A percentile compares a stretch with the other conserved stretches of the same genome.
These are phyloP conservation scores for Thryonomys swinderianus DNA, from an alignment of 2,113 vertebrate genomes.

Conservation along the genomic window DNA sequence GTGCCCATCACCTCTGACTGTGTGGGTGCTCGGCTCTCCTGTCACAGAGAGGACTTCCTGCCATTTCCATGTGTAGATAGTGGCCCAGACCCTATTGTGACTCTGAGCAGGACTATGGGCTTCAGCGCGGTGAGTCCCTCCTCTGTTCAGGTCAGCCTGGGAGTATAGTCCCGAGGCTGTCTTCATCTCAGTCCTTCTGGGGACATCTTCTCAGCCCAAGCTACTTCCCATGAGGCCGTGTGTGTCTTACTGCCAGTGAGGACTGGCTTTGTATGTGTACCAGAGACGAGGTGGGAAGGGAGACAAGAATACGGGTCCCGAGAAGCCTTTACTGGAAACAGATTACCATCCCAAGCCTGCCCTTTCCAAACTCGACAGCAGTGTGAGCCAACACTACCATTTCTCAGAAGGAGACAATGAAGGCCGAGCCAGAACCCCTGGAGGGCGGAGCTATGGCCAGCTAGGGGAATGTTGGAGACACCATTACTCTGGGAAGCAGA, in stretches of 20 bases:
- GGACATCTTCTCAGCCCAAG: not conserved
- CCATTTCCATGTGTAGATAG: not conserved
- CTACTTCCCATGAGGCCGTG: conserved; percentile 49
- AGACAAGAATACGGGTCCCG: not conserved
- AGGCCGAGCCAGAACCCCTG: conserved; percentile 48
- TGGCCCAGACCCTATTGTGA: not conserved
- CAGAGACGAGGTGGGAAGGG: not conserved
- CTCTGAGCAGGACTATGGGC: not conserved
- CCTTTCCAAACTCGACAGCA: conserved; percentile 15
- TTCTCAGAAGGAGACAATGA: conserved; percentile 55
- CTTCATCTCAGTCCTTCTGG: not conserved
- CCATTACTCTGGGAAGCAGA: conserved; percentile 32
- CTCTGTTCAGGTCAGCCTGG: not conserved
- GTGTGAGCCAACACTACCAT: not conserved
- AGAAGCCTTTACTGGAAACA: conserved; percentile 63
- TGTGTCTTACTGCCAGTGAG: not conserved
- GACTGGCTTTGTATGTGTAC: not conserved
- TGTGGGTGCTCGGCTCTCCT: not conserved
- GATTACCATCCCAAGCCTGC: conserved; percentile 36
- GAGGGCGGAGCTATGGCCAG: not conserved
- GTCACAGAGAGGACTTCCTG: not conserved
- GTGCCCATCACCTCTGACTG: not conserved
- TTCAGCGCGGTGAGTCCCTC: not conserved
- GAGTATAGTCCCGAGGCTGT: not conserved
- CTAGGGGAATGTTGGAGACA: not conserved